Conservation (phyloP, 2,888 invertebrate genomes). For the Eledona agricola region DNA sequence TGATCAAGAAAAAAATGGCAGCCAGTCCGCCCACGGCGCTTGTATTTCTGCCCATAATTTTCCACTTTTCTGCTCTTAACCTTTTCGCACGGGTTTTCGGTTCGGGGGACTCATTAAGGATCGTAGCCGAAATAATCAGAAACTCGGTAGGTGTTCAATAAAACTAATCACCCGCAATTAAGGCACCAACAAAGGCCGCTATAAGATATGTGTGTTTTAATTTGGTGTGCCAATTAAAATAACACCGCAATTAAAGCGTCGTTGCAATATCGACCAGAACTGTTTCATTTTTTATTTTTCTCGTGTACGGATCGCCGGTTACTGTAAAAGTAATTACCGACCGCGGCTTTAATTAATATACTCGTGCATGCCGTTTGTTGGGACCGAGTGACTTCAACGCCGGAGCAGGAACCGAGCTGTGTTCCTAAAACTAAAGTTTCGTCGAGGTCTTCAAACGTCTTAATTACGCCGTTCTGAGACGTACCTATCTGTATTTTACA, state of each 20-base stretch:
- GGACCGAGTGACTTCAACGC: too few relatives aligned
- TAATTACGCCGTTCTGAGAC: slow-evolving; percentile 24
- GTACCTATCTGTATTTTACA: slow-evolving; percentile 12
- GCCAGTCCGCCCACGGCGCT: slow-evolving; percentile 35
- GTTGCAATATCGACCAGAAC: slow-evolving; percentile 4
- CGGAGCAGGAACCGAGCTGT: too few relatives aligned
- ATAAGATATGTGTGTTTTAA: slow-evolving; percentile 32
- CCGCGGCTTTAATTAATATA: too few relatives aligned
- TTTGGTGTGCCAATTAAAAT: slow-evolving; percentile 23
- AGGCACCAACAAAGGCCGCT: slow-evolving; percentile 24
- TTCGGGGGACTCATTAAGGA: slow-evolving; percentile 22
- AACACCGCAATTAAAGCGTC: slow-evolving; percentile 18
- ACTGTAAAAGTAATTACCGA: too few relatives aligned
- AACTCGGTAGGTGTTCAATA: slow-evolving; percentile 38
- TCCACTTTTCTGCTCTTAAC: slow-evolving; percentile 31
- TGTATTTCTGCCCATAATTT: slow-evolving; percentile 30
- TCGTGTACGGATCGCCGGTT: slow-evolving; percentile 6
- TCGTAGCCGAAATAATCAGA: slow-evolving; percentile 32
- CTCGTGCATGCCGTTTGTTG: too few relatives aligned
- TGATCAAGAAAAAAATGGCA: slow-evolving; percentile 35
- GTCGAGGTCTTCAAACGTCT: slow-evolving; percentile 14
- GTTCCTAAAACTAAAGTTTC: too few relatives aligned
- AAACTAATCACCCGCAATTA: slow-evolving; percentile 36
- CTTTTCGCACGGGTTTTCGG: slow-evolving; percentile 19
- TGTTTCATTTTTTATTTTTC: background rate